Conservation (phyloP, 2,888 invertebrate genomes). For the Cheilosia vernalis region DNA sequence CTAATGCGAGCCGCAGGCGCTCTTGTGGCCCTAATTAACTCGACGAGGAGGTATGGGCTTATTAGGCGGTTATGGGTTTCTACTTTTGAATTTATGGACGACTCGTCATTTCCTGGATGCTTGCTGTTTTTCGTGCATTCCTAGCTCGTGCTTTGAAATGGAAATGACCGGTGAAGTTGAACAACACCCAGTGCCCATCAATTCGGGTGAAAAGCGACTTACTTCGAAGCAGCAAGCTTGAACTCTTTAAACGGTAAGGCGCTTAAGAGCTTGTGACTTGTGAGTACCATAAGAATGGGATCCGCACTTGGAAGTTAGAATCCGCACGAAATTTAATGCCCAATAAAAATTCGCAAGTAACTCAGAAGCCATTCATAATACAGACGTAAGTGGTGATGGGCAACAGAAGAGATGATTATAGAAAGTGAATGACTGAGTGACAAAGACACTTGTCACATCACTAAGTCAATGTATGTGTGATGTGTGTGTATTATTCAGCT, state of each 20-base stretch:
- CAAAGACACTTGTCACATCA: not conserved
- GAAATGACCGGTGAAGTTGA: not conserved
- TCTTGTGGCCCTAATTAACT: no score
- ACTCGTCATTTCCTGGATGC: no score
- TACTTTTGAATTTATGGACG: no score
- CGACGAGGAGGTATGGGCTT: no score
- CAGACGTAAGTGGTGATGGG: not conserved
- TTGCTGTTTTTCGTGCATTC: no score
- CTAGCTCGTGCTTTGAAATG: no score
- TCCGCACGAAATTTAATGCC: constrained; percentile 44
- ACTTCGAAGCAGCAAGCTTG: constrained; percentile 26
- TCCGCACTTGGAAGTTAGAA: constrained; percentile 40
- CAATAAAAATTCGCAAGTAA: constrained; percentile 35
- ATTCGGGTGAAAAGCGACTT: not conserved
- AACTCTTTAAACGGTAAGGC: constrained; percentile 35
- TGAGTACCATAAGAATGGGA: constrained; percentile 16
- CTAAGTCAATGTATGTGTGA: no score
- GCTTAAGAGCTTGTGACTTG: constrained; percentile 34
- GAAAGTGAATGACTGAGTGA: constrained; percentile 30
- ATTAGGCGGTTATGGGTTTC: no score
- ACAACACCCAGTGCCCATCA: not conserved
- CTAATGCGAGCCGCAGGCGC: no score
- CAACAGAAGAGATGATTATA: constrained; percentile 3
- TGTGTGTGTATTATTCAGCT: no score
- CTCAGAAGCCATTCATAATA: constrained; percentile 12